Evolutionary conservation across 2,113 vertebrate species (phyloP).

Genomic region (Burhinus oedicnemus): DNA sequence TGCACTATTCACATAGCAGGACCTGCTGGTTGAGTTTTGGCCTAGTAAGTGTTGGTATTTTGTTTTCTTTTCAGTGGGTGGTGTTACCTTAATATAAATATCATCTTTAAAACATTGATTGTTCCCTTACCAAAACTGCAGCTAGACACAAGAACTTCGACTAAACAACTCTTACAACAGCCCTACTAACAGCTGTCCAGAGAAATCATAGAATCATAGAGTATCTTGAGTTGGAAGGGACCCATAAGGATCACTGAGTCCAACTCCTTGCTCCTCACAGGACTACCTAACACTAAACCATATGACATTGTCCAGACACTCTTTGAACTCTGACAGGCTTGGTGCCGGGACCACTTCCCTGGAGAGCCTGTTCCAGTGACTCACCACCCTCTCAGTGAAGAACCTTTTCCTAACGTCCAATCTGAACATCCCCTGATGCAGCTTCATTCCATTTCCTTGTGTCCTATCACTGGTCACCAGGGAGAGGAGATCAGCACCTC

Average conservation of each 20-base stretch:
- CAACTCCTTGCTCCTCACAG: neutral
- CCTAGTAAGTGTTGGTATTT: neutral
- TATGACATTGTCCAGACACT: neutral
- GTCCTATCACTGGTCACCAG: neutral
- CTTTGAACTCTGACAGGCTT: neutral
- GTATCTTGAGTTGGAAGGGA: neutral
- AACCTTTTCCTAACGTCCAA: neutral
- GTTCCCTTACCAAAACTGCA: neutral
- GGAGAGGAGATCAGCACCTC: neutral
- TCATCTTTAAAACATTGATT: neutral
- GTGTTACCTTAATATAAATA: neutral
- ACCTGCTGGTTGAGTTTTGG: neutral
- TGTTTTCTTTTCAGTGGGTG: neutral
- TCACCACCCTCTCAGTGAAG: rapidly evolving
- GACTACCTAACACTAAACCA: neutral
- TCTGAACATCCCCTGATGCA: neutral
- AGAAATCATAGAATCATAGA: neutral
- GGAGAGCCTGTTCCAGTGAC: neutral
- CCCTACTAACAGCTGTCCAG: neutral
- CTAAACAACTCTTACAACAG: neutral
- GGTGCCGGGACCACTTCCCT: neutral
- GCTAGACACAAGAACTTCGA: neutral
- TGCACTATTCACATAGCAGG: neutral
- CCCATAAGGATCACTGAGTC: rapidly evolving
- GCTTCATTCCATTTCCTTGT: neutral